Conservation (phyloP, 2,888 invertebrate species). For the Myathropa florea region DNA sequence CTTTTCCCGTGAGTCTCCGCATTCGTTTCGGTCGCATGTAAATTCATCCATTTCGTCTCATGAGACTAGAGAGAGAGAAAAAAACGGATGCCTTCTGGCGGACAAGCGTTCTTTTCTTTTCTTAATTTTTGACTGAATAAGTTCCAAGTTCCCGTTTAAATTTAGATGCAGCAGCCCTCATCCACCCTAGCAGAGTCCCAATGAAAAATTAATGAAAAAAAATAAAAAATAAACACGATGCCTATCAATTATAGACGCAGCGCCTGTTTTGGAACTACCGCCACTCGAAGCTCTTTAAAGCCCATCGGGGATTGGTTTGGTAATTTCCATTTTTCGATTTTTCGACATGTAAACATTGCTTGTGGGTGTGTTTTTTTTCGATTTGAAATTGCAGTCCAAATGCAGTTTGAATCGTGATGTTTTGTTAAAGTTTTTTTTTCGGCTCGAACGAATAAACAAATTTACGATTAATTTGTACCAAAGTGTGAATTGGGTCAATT, state of each 20-base stretch:
- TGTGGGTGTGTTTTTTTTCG: neutral
- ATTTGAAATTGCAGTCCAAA: conserved; percentile 51
- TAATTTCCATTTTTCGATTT: neutral
- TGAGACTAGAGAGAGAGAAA: neutral
- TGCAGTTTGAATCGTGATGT: conserved; percentile 25
- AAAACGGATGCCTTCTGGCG: neutral
- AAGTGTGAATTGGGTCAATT: conserved; percentile 68
- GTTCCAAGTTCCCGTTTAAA: conserved; percentile 19
- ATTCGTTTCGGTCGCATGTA: neutral
- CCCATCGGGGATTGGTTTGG: neutral
- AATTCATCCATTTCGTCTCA: conserved; percentile 25
- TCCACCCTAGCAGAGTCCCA: neutral
- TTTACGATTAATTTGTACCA: conserved; percentile 61
- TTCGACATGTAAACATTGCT: neutral
- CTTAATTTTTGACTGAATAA: conserved; percentile 36
- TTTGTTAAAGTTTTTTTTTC: neutral
- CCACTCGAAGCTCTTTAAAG: no score
- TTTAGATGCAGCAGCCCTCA: neutral
- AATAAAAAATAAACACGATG: conserved; percentile 54
- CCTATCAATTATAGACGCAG: conserved; percentile 47
- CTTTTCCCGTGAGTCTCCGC: neutral
- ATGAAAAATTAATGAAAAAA: conserved; percentile 48
- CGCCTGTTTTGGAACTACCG: no score
- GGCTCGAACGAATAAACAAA: conserved; percentile 56
- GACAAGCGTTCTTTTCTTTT: neutral